phyloP scores from a whole-genome alignment of 2,113 vertebrate genomes.

The Lanius ludovicianus region DNA sequence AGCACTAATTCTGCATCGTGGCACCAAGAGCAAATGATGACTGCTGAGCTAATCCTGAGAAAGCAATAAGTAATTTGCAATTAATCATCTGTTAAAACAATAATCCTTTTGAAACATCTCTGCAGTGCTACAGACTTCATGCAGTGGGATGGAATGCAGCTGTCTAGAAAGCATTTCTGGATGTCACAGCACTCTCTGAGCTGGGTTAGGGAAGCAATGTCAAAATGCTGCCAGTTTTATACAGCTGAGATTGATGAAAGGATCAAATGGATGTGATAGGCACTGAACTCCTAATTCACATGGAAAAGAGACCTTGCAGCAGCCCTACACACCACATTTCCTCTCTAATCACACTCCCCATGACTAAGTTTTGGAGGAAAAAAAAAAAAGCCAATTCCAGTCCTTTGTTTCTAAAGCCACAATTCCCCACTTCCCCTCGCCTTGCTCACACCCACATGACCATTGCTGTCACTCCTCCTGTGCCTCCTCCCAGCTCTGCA shows the following conservation, averaged over 20 bases:
- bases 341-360: background rate
- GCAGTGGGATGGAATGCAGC: background rate
- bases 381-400: background rate
- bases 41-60: background rate
- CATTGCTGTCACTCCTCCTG: background rate
- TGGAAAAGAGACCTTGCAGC: background rate
- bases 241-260: background rate
- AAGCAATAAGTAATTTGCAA: background rate
- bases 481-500: background rate
- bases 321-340: background rate
- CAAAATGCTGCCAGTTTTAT: background rate
- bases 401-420: background rate
- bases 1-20: background rate
- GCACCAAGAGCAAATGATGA: background rate
- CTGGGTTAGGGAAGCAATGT: background rate
- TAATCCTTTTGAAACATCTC: background rate
- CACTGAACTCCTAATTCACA: background rate
- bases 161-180: background rate
- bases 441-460: background rate
- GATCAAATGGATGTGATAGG: background rate
- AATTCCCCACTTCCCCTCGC: background rate
- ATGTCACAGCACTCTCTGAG: background rate
- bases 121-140: background rate
- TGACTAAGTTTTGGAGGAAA: background rate
- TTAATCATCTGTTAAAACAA: constrained; percentile 24